These are phyloP conservation scores for Laterallus jamaicensis DNA, from an alignment of 2,113 vertebrate species.

Conservation along the genomic window DNA sequence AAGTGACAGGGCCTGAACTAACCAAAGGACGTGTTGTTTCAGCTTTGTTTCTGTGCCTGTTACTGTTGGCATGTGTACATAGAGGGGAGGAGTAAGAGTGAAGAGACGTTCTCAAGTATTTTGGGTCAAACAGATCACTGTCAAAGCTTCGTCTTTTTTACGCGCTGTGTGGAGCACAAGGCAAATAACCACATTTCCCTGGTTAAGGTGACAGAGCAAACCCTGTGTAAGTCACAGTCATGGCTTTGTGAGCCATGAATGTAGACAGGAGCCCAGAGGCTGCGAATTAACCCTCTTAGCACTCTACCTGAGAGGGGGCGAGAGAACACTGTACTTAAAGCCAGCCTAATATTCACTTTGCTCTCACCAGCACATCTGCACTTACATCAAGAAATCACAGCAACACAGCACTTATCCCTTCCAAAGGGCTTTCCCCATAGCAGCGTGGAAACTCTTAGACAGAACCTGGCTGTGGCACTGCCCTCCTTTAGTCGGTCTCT, in stretches of 20 bases:
- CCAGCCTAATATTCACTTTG: not conserved
- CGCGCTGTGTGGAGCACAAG: not conserved
- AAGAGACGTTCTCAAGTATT: not conserved
- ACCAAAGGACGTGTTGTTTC: not conserved
- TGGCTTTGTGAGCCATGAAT: not conserved
- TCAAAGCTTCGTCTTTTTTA: not conserved
- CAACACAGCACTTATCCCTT: not conserved
- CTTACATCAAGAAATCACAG: not conserved
- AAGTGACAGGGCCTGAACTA: not conserved
- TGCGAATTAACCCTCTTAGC: not conserved
- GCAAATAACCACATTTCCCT: not conserved
- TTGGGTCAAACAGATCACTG: not conserved
- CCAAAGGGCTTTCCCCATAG: not conserved
- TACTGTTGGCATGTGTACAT: not conserved
- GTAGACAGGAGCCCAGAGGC: not conserved
- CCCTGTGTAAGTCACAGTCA: not conserved
- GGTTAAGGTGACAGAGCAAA: not conserved
- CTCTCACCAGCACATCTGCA: not conserved
- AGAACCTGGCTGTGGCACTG: not conserved
- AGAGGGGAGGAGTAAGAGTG: fast-evolving
- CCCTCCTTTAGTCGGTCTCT: not conserved
- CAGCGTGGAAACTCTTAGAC: not conserved
- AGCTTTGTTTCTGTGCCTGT: not conserved
- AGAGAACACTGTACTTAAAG: not conserved
- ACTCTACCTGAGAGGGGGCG: not conserved